Evolutionary conservation across 53 echinoderm and acorn worm genomes (phyloP).

Genomic region (Apostichopus leukothele): DNA sequence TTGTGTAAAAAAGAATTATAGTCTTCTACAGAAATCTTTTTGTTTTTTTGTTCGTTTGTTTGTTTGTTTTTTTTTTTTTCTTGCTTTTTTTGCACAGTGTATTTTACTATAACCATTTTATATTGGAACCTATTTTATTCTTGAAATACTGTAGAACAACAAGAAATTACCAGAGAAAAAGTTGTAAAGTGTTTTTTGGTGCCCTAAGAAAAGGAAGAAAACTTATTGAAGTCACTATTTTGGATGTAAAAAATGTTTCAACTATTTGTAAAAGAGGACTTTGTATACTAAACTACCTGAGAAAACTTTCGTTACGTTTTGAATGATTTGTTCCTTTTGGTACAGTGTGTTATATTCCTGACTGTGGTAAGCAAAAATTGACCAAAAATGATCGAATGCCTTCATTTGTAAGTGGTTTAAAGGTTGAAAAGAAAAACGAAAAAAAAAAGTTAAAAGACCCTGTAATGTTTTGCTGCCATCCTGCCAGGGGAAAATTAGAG

Average conservation of each 20-base stretch:
- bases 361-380: constrained; percentile 41
- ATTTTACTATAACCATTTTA: constrained; percentile 57
- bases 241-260: constrained; percentile 48
- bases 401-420: constrained; percentile 31
- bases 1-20: constrained; percentile 56
- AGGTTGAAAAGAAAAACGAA: constrained; percentile 12
- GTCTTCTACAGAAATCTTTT: constrained; percentile 53
- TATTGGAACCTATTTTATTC: constrained; percentile 54
- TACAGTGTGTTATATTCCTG: constrained; percentile 38
- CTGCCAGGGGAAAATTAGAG: constrained; percentile 4
- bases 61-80: constrained; percentile 15
- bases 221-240: not conserved
- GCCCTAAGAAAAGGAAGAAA: constrained; percentile 5
- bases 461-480: constrained; percentile 44
- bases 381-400: constrained; percentile 55
- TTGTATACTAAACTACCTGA: constrained; percentile 42
- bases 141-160: constrained; percentile 47
- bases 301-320: constrained; percentile 23
- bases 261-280: constrained; percentile 45
- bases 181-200: constrained; percentile 23
- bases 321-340: constrained; percentile 22
- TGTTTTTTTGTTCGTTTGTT: constrained; percentile 23
- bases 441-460: not conserved
- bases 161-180: constrained; percentile 26
- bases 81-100: constrained; percentile 52